Conservation (phyloP, 1,140 invertebrate species). For the Scaptomyza montana region DNA sequence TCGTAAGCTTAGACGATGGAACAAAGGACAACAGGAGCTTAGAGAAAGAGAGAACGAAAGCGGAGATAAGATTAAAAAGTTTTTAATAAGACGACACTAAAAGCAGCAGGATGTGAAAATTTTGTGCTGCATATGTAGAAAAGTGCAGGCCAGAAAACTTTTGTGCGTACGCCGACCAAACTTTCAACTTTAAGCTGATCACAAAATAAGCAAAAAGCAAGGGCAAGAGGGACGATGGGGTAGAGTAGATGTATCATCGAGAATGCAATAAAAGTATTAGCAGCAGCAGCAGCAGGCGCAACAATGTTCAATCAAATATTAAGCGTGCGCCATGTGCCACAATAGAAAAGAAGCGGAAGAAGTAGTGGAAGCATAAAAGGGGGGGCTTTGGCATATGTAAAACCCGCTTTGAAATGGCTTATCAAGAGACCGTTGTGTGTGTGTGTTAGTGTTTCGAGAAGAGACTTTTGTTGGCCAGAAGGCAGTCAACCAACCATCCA, state of each 20-base stretch:
- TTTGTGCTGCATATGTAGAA: constrained; percentile 57
- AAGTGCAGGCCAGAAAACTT: constrained; percentile 54
- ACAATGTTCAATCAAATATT: constrained; percentile 81
- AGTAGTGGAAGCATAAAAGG: constrained; percentile 14
- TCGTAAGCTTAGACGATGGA: constrained; percentile 45
- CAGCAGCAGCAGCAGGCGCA: constrained; percentile 49
- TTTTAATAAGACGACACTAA: constrained; percentile 82
- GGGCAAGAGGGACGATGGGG: background rate
- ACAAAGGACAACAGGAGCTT: constrained; percentile 48
- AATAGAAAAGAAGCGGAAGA: background rate
- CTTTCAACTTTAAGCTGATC: constrained; percentile 56
- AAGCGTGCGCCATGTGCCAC: constrained; percentile 25
- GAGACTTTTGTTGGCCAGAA: constrained; percentile 33
- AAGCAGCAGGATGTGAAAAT: constrained; percentile 74
- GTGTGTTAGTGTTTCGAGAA: constrained; percentile 40
- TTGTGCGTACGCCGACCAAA: constrained; percentile 36
- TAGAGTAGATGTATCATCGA: constrained; percentile 33
- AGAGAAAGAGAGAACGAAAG: background rate
- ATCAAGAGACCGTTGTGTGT: constrained; percentile 46
- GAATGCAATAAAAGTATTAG: constrained; percentile 64
- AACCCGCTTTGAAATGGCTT: constrained; percentile 77
- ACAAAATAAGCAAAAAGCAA: constrained; percentile 7
- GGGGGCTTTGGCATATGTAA: constrained; percentile 66
- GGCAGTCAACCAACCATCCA: constrained; percentile 31
- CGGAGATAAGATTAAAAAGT: constrained; percentile 72